Evolutionary conservation across 2,797 vertebrate species (phyloP), one percentile per base, ranked within the genome.

Genomic region (Hapalemur alaotrensis): DNA sequence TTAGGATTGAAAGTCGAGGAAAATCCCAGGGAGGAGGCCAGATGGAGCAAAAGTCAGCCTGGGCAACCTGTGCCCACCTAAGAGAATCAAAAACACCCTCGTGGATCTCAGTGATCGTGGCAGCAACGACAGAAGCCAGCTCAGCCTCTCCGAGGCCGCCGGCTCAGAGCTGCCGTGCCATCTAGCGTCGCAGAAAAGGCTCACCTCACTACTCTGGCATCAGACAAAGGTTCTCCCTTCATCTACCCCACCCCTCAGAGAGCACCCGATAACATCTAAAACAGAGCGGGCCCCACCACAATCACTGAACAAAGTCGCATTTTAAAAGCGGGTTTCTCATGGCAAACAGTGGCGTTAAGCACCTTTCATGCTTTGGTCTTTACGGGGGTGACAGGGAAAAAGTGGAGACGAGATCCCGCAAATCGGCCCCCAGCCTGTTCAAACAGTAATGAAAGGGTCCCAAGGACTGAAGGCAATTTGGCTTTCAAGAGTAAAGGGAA

Each of bases 101-200:
- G 18, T 2, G 35, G 38, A 15, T 41, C 28, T 11, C 67, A 25
- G 18, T 41, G 69, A 63, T 54, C 32, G 35, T 46, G 57, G 69
- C 41, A 57, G 90, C 83, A 6, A 12, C 4, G 46, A 83, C 38
- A 41, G 73, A 10, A 94, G 67, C 67, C 22, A 67, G 75, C 46
- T 17, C 1, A 43, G 67, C 48, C 65, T 57, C 32, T 38, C 25
- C 0, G 2, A 92, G 95, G 78, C 48, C 0, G 0, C 43, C 18
- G 7, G 84, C 92, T 87, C 91, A 52, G 89, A 97, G 72, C 95
- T 89, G 63, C 91, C 95, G 52, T 96, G 98, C 98, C 97, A 97
- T 97, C 98, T 98, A 97, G 97, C 87, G 97, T 96, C 96, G 97
- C 89, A 63, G 73, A 95, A 96, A 97, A 93, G 90, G 91, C 54